A percentile compares a stretch with the other conserved stretches of the same genome.
Conservation (phyloP, 2,888 invertebrate species). For the Sphinx pinastri region DNA sequence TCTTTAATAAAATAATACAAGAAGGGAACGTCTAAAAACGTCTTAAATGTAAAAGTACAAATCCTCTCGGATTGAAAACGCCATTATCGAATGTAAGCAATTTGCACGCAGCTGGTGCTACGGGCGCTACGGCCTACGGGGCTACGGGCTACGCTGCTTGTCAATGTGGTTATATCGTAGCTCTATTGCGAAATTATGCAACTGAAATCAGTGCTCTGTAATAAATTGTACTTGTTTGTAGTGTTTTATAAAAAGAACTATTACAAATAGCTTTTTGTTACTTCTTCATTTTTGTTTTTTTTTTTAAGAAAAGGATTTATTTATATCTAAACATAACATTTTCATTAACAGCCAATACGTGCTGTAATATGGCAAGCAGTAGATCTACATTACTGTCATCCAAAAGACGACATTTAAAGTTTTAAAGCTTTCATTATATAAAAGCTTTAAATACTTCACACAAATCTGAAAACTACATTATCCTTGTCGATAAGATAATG, state of each 20-base stretch:
- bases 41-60: slow-evolving; percentile 64
- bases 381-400: no score
- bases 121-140: slow-evolving; percentile 64
- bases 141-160: slow-evolving; percentile 40
- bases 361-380: no score
- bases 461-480: background rate
- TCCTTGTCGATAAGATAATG: background rate
- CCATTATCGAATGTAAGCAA: slow-evolving; percentile 81
- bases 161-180: slow-evolving; percentile 4
- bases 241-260: no score
- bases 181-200: background rate
- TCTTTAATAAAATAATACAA: slow-evolving; percentile 34
- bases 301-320: no score
- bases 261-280: background rate
- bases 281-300: no score
- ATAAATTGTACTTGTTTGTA: no score
- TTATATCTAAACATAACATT: no score
- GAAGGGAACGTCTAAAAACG: slow-evolving; percentile 51
- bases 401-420: no score
- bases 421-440: no score
- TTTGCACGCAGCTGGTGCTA: slow-evolving; percentile 79
- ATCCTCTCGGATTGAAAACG: slow-evolving; percentile 81
- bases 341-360: no score
- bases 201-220: background rate
- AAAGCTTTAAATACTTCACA: no score